A percentile compares a stretch with the other conserved stretches of the same genome.
Conservation (phyloP, 2,888 invertebrate species). For the Notodonta ziczac region DNA sequence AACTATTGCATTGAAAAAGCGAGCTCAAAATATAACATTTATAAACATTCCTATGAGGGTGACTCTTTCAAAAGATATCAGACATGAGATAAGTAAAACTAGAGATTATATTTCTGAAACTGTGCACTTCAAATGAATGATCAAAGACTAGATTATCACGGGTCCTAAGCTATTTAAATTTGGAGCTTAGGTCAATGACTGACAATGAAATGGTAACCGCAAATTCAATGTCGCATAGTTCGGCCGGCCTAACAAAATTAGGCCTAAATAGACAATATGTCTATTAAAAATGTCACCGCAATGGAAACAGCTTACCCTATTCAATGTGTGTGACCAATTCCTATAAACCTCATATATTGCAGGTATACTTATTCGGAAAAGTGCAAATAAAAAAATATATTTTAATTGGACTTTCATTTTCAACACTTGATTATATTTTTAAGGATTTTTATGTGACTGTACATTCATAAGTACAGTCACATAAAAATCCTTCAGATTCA, state of each 20-base stretch:
- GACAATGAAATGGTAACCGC: neutral
- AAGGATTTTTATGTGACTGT: constrained; percentile 9
- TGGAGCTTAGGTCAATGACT: too few relatives aligned
- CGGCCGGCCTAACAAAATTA: constrained; percentile 1
- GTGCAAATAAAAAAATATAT: constrained; percentile 57
- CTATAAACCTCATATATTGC: constrained; percentile 54
- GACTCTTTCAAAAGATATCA: too few relatives aligned
- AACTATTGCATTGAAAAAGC: too few relatives aligned
- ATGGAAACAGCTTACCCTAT: constrained; percentile 26
- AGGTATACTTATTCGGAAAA: constrained; percentile 41
- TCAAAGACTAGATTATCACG: too few relatives aligned
- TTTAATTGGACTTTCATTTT: constrained; percentile 45
- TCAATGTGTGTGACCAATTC: constrained; percentile 40
- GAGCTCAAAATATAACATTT: too few relatives aligned
- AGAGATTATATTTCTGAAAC: too few relatives aligned
- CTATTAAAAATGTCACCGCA: constrained; percentile 17
- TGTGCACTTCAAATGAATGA: too few relatives aligned
- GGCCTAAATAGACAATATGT: constrained; percentile 26
- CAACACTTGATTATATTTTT: too few relatives aligned
- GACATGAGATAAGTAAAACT: too few relatives aligned
- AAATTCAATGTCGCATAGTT: neutral
- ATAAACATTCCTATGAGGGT: too few relatives aligned
- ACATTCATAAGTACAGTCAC: neutral
- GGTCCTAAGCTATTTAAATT: too few relatives aligned
- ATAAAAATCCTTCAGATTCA: too few relatives aligned